Percentiles rank a stretch among this genome's conserved stretches.
phyloP scores from a whole-genome alignment of 2,888 invertebrate genomes.

The Itoplectis maculator region DNA sequence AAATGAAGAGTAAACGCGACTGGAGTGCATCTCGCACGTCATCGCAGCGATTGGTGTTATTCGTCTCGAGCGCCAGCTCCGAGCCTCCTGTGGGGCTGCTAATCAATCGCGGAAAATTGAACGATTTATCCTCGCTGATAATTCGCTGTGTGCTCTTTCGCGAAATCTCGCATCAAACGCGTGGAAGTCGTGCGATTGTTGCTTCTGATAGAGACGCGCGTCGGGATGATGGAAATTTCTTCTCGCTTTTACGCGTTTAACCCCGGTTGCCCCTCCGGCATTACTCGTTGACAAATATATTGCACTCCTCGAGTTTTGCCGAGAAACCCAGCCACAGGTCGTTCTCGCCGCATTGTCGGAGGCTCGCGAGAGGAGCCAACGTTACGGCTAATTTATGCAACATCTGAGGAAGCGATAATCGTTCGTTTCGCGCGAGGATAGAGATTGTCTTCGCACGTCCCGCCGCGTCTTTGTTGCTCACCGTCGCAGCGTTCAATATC shows the following conservation, averaged over 20 bases:
- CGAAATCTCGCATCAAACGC: not conserved
- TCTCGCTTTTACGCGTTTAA: conserved; percentile 1
- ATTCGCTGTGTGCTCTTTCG: not conserved
- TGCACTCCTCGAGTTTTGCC: conserved; percentile 11
- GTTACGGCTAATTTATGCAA: conserved; percentile 45
- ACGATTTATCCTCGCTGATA: not conserved
- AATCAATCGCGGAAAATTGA: too few species aligned
- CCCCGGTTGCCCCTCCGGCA: conserved; percentile 9
- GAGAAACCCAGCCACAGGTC: conserved; percentile 24
- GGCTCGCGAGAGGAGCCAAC: not conserved
- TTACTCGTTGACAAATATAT: conserved; percentile 50
- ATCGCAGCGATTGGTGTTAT: not conserved
- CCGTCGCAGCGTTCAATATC: conserved; percentile 12
- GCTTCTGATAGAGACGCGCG: conserved; percentile 24
- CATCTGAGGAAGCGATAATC: conserved; percentile 58
- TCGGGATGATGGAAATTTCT: conserved; percentile 23
- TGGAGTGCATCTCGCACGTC: not conserved
- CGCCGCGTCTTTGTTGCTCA: conserved; percentile 51
- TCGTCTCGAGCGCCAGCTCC: not conserved
- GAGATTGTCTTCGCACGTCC: conserved; percentile 47
- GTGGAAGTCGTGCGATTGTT: not conserved
- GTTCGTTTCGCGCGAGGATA: conserved; percentile 46
- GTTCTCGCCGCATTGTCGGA: conserved; percentile 34
- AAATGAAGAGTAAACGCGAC: not conserved
- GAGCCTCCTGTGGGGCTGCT: too few species aligned